Base-by-base conservation (phyloP, 2,888 invertebrate species). In the Sinopyrophorus schimmeli region DNA sequence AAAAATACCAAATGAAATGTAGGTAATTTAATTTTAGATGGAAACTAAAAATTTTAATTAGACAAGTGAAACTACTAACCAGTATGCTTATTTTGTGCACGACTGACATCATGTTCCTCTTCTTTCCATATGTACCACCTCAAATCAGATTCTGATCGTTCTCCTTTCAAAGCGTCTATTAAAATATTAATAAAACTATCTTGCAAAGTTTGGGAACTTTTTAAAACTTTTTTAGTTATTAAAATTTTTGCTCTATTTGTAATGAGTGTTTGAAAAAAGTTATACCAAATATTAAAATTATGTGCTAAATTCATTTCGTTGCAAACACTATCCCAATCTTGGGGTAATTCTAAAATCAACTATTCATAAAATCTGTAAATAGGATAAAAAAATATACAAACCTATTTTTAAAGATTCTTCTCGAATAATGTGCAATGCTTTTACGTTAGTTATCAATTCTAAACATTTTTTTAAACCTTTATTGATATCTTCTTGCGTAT, bases 111-210 rank as follows among this genome's bases (percentile, higher is more conserved):
- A 1, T 62, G 75, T 24, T 76, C 74, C 26, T 84, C 80, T 63
- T 90, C 89, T 43, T 77, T 80, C 89, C 89, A 90, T 15, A 86
- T 79, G 54, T 81, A 86, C 82, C 83, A 83, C 52, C 84, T 78
- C 7, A 87, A 75, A 68, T 87, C 84, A 10, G 74, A 74, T 60
- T 85, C 84, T 5, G 79, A 78, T 54, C 77, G 80, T 15, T 72
- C 69, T 1, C 15, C 6, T 41, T 47, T 51, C 5, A 17, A 21
- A 11, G 42, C 26, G 6, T 50, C 47, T 12, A 26, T 20, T 16
- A 51, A 42, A 5, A 31, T 32, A 24, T 42, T 37, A 16, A 54
- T 70, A 37, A 70, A 61, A 49, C 77, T 77, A 38, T 63, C 72
- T 16, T 79, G 76, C 9, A 76, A 69, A 3, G 75, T 74, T 1